Percentiles rank a stretch among this genome's conserved stretches.
Evolutionary conservation across 2,888 invertebrate species (phyloP).

Genomic region (Pseudeuparius sepicola): DNA sequence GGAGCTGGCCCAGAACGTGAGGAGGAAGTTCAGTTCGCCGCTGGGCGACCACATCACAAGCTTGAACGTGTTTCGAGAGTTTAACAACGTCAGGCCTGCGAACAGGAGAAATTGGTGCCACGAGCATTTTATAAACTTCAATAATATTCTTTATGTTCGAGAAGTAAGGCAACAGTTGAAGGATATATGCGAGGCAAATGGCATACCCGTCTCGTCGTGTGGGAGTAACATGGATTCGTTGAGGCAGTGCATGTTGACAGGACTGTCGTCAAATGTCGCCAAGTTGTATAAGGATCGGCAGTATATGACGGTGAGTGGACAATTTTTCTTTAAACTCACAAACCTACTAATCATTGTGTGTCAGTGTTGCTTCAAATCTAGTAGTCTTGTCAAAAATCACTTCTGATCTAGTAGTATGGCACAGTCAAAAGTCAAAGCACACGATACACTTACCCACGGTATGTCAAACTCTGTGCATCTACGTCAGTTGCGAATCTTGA

Average conservation of each 20-base stretch:
- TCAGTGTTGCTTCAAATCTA: too few relatives aligned
- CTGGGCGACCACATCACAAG: conserved; percentile 89
- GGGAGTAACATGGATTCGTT: conserved; percentile 52
- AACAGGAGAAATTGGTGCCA: conserved; percentile 61
- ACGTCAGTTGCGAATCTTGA: too few relatives aligned
- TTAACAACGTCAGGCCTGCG: conserved; percentile 49
- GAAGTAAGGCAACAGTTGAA: conserved; percentile 71
- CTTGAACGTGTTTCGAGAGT: conserved; percentile 79
- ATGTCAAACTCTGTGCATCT: too few relatives aligned
- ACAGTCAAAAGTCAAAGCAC: too few relatives aligned
- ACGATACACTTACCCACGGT: too few relatives aligned
- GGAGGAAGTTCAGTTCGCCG: conserved; percentile 70
- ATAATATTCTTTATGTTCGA: conserved; percentile 71
- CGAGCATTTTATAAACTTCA: conserved; percentile 75
- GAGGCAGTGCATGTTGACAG: conserved; percentile 69
- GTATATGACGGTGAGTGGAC: conserved; percentile 57
- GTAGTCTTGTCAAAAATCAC: too few relatives aligned
- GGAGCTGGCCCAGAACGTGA: conserved; percentile 62
- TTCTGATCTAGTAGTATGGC: too few relatives aligned
- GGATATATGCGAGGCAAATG: conserved; percentile 50
- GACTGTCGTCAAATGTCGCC: conserved; percentile 80
- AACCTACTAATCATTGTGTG: too few relatives aligned
- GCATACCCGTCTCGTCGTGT: conserved; percentile 54
- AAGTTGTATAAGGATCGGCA: conserved; percentile 62
- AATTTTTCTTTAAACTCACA: too few relatives aligned